phyloP scores from a whole-genome alignment of 2,888 invertebrate genomes.

The Troilus luridus region DNA sequence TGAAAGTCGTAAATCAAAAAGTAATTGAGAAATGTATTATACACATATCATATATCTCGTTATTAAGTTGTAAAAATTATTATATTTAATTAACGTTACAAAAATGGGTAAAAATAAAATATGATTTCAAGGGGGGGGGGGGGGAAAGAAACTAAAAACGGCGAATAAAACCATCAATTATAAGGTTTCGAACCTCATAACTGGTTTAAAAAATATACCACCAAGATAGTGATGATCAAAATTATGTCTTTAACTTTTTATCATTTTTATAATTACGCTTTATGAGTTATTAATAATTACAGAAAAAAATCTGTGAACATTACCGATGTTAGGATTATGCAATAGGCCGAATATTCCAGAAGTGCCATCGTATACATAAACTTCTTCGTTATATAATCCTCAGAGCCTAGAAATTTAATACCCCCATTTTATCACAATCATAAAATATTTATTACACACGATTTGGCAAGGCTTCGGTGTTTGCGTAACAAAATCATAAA shows the following conservation, averaged over 20 bases:
- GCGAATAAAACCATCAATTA: background rate
- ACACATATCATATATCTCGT: slow-evolving; percentile 50
- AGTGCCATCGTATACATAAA: background rate
- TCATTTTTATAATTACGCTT: background rate
- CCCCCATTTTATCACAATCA: background rate
- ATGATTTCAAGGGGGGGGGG: background rate
- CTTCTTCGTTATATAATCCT: background rate
- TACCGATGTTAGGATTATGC: background rate
- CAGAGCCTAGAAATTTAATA: background rate
- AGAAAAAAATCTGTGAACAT: background rate
- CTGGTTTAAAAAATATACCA: background rate
- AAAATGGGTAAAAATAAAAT: background rate
- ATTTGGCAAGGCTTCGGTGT: background rate
- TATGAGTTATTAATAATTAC: background rate
- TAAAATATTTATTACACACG: background rate
- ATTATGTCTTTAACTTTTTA: background rate
- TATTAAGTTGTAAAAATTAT: slow-evolving; percentile 50
- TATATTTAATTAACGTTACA: slow-evolving; percentile 1
- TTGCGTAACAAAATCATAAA: background rate
- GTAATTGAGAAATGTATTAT: slow-evolving; percentile 53
- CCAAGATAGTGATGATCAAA: too few species aligned
- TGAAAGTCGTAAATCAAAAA: slow-evolving; percentile 5
- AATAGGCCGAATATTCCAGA: background rate
- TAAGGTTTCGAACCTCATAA: background rate
- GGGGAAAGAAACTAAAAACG: background rate